Evolutionary conservation across 1,140 invertebrate species (phyloP).

Genomic region (Portunus trituberculatus): DNA sequence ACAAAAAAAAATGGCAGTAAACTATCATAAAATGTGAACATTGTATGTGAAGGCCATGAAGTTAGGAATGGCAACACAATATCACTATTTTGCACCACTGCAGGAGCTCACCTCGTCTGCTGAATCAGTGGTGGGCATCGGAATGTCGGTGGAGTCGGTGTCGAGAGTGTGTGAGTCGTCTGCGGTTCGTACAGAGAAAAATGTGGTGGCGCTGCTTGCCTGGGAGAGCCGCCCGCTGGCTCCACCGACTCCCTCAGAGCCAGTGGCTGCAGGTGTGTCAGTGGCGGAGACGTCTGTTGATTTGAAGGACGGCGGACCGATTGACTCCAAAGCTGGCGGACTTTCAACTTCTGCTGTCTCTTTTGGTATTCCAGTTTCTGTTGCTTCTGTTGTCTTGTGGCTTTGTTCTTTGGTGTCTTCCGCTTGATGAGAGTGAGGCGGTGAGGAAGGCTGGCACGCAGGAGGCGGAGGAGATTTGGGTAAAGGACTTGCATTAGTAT

Average conservation of each 20-base stretch:
- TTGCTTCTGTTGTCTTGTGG: no score
- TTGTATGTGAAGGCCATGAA: no score
- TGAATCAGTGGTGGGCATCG: conserved; percentile 66
- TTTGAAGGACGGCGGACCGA: background rate
- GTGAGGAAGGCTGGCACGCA: background rate
- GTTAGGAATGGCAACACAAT: no score
- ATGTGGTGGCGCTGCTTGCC: conserved; percentile 63
- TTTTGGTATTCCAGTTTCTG: background rate
- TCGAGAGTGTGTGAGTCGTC: conserved; percentile 59
- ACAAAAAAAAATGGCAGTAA: background rate
- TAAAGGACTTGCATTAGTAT: background rate
- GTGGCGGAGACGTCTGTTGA: background rate
- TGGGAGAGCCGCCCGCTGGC: conserved; percentile 46
- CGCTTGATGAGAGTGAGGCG: background rate
- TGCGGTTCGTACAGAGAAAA: conserved; percentile 68
- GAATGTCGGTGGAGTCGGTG: conserved; percentile 76
- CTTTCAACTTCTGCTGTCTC: background rate
- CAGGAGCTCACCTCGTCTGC: conserved; percentile 71
- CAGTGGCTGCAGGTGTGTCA: background rate
- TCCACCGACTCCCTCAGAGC: background rate
- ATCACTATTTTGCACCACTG: no score
- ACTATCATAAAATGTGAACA: no score
- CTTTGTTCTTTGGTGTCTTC: background rate
- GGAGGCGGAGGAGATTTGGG: background rate
- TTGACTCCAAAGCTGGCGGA: background rate